A percentile compares a stretch with the other conserved stretches of the same genome.
Conservation (phyloP, 2,888 invertebrate genomes). For the Cloeon dipterum region DNA sequence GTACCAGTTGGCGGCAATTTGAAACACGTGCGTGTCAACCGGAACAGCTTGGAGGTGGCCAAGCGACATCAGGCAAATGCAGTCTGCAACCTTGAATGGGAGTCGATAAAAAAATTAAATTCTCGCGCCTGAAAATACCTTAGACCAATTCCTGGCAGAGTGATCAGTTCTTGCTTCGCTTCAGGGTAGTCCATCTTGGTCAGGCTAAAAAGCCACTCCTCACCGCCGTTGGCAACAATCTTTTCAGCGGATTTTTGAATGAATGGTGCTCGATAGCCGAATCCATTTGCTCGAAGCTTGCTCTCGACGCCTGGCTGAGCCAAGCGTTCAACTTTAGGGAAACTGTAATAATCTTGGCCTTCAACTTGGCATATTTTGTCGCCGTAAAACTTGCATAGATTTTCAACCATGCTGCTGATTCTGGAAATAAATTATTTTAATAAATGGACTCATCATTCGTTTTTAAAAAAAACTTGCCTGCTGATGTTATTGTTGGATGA, state of each 20-base stretch:
- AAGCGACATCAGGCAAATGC: slow-evolving; percentile 90
- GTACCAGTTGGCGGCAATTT: slow-evolving; percentile 64
- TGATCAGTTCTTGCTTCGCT: slow-evolving; percentile 48
- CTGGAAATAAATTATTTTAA: slow-evolving; percentile 21
- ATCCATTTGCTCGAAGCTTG: slow-evolving; percentile 45
- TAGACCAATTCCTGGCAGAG: slow-evolving; percentile 76
- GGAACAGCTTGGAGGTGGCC: slow-evolving; percentile 74
- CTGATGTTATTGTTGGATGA: slow-evolving; percentile 92
- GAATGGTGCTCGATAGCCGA: slow-evolving; percentile 75
- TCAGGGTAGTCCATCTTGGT: slow-evolving; percentile 41
- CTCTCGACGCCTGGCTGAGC: slow-evolving; percentile 37
- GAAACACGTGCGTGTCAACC: slow-evolving; percentile 89
- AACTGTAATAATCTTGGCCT: slow-evolving; percentile 41
- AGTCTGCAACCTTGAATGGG: slow-evolving; percentile 67
- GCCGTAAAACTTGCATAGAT: slow-evolving; percentile 63
- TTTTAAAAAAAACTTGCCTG: slow-evolving; percentile 26
- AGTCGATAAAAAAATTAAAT: neutral
- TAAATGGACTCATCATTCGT: neutral
- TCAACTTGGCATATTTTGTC: slow-evolving; percentile 41
- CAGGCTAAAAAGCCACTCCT: slow-evolving; percentile 46
- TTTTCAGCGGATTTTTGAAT: slow-evolving; percentile 49
- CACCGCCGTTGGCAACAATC: slow-evolving; percentile 43
- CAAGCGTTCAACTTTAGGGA: slow-evolving; percentile 51
- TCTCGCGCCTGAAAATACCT: slow-evolving; percentile 29
- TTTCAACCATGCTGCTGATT: slow-evolving; percentile 79